A percentile compares a stretch with the other conserved stretches of the same genome.
These are phyloP conservation scores for Phthorimaea operculella DNA, from an alignment of 1,140 invertebrate species.

Conservation along the genomic window DNA sequence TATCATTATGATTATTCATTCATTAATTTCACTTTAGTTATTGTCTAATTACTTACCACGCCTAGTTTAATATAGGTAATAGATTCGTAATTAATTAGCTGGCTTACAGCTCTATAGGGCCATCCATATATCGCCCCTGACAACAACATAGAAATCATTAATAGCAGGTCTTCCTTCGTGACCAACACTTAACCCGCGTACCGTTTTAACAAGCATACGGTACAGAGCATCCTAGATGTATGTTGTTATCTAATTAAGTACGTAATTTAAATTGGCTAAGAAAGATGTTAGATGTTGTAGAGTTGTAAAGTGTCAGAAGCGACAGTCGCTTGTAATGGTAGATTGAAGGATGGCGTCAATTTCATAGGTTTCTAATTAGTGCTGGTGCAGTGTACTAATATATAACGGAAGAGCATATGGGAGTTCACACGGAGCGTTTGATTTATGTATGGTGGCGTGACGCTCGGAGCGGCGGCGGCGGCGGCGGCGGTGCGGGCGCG, in stretches of 20 bases:
- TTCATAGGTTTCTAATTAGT: too few species aligned
- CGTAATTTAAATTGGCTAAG: neutral
- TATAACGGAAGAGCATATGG: conserved; percentile 14
- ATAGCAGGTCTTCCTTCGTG: neutral
- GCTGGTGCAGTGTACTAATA: too few species aligned
- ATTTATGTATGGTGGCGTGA: conserved; percentile 46
- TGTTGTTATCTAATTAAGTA: neutral
- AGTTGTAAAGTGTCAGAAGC: neutral
- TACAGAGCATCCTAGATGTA: neutral
- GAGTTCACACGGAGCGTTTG: conserved; percentile 43
- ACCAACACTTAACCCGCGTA: neutral
- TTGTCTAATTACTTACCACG: too few species aligned
- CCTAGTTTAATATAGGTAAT: too few species aligned
- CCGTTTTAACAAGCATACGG: neutral
- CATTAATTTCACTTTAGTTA: too few species aligned
- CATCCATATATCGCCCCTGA: too few species aligned
- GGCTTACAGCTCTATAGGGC: too few species aligned
- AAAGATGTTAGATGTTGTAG: neutral
- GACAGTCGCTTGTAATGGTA: neutral
- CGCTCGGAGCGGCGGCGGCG: conserved; percentile 22
- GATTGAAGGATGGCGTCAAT: too few species aligned
- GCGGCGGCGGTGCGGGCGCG: conserved; percentile 34
- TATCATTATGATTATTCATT: too few species aligned
- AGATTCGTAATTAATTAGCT: too few species aligned
- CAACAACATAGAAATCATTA: too few species aligned